Evolutionary conservation across 2,113 vertebrate genomes (phyloP), one percentile per base, ranked within the genome.

Genomic region (Poecilia latipinna): DNA sequence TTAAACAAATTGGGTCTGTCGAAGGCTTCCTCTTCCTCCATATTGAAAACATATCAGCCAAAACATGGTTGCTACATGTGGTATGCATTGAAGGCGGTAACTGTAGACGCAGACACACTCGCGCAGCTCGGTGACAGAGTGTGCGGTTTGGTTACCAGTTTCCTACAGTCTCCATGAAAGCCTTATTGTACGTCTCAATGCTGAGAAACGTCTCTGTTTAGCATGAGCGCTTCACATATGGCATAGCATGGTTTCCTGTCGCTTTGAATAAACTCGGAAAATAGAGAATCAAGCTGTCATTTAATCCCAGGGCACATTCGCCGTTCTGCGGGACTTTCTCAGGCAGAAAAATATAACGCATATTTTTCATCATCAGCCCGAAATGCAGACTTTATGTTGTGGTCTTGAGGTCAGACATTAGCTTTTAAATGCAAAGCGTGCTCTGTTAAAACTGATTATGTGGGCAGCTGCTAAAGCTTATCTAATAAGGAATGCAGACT

Each of bases 41-140:
- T 86, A 84, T 85, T 90, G 88, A 86, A 91, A 91, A 92, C 79
- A 79, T 88, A 89, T 91, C 84, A 90, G 82, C 74, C 82, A 33
- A 82, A 80, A 69, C 72, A 73, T 12, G 82, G 70, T 74, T 32
- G 22, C 74, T 90, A 83, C 91, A 91, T 89, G 87, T 93, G 91
- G 87, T 90, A 89, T 78, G 88, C 84, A 90, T 91, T 91, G 86
- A 82, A 79, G 62, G 74, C 33, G 8, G 85, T 88, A 89, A 90
- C 86, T 51, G 73, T 83, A 90, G 87, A 85, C 82, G 66, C 82
- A 63, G 74, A 85, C 78, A 67, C 80, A 63, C 75, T 65, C 54
- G 33, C 54, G 68, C 54, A 64, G 80, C 73, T 60, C 3, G 71
- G 89, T 88, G 83, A 92, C 88, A 82, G 88, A 88, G 74, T 86